Base-by-base conservation (phyloP, 2,113 vertebrate genomes). In the Coptodon bakossiorum region DNA sequence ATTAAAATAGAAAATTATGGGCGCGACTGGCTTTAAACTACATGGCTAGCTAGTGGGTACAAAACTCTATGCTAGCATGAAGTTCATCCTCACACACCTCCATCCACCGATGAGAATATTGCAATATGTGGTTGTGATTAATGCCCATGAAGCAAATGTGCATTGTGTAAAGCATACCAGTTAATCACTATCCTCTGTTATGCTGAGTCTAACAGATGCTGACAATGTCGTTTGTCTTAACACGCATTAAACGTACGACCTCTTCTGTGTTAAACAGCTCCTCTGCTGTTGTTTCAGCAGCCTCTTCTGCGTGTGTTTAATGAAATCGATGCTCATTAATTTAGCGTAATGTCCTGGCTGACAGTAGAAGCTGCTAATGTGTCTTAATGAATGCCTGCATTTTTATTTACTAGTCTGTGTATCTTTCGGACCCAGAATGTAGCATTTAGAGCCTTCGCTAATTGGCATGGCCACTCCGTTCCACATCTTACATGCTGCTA, bases 111-210 rank as follows among this genome's bases (percentile, higher is more conserved):
- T 66, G 61, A 22, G 6, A n/a, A 38, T 38, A 66, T 61, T 40
- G 63, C 73, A 89, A 48, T 24, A 52, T 86, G 53, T 59, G 73
- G 48, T 34, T 86, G 34, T 92, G 86, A 88, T 92, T 86, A 87
- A 91, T 90, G 40, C 82, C 80, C 80, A 59, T 8, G 6, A 73
- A 84, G 80, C 19, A 73, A 87, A 88, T 83, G 79, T 59, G 76
- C 82, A 79, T 7, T 81, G 1, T 82, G 59, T 13, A 68, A 86
- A 8, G 13, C 63, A 50, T 53, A 52, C 14, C 40, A 76, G 85
- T 90, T 91, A 78, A 90, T 93, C 89, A 87, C 87, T 54, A 80
- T 87, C 80, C 45, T 61, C 53, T 84, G 38, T 80, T 82, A 31
- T 84, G 14, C 85, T 84, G 81, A 91, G 57, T 61, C 17, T 45